A percentile compares a stretch with the other conserved stretches of the same genome.
These are phyloP conservation scores for Perca schrenkii DNA, from an alignment of 2,113 vertebrate species.

Conservation along the genomic window DNA sequence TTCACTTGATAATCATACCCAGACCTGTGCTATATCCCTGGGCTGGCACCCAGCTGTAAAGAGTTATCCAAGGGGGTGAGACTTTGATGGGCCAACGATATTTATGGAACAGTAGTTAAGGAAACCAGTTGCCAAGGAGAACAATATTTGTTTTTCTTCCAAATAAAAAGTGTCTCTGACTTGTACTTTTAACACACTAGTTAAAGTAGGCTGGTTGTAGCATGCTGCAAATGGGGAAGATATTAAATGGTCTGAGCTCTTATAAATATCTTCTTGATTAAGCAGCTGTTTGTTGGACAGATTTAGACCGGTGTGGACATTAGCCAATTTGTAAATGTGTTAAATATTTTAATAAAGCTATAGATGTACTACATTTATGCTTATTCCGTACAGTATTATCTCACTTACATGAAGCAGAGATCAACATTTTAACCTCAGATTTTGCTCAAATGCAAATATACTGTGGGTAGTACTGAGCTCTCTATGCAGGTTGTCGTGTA, in stretches of 20 bases:
- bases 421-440: background rate
- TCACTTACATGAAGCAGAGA: background rate
- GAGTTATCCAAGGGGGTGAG: constrained; percentile 18
- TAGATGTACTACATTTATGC: background rate
- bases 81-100: constrained; percentile 21
- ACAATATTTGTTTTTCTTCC: constrained; percentile 59
- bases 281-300: constrained; percentile 26
- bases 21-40: constrained; percentile 37
- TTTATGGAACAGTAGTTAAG: constrained; percentile 47
- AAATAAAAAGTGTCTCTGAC: constrained; percentile 38
- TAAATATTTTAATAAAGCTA: constrained; percentile 9
- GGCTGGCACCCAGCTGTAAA: constrained; percentile 12
- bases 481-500: constrained; percentile 14
- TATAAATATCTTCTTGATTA: constrained; percentile 23
- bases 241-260: constrained; percentile 16
- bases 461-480: background rate
- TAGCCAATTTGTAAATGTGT: background rate
- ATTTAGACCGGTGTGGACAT: constrained; percentile 20
- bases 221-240: constrained; percentile 27
- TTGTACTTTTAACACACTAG: constrained; percentile 18
- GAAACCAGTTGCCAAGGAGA: constrained; percentile 48
- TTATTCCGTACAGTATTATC: background rate
- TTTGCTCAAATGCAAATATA: background rate
- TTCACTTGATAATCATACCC: constrained; percentile 40
- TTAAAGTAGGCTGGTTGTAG: constrained; percentile 29